A percentile compares a stretch with the other conserved stretches of the same genome.
Evolutionary conservation across 2,888 invertebrate species (phyloP).

Genomic region (Dichetophora obliterata): DNA sequence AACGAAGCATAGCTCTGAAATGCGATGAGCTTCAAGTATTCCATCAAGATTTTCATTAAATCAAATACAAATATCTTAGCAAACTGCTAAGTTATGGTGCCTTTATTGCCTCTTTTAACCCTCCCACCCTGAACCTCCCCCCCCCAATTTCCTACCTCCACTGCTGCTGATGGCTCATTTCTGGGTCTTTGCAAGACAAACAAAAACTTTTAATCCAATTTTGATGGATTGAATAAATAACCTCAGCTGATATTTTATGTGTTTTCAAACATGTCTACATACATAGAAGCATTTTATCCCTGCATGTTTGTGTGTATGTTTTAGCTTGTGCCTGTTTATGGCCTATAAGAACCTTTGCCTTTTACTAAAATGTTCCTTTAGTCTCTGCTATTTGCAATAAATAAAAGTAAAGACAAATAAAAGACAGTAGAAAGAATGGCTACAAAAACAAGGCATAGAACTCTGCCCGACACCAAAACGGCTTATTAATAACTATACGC

Average conservation of each 20-base stretch:
- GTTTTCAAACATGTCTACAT: no score
- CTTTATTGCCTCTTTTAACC: not conserved
- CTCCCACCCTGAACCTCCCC: no score
- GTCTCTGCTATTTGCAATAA: no score
- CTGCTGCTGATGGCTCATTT: not conserved
- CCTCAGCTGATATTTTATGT: not conserved
- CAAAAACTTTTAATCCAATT: conserved; percentile 34
- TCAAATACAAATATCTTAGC: conserved; percentile 15
- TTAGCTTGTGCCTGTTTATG: not conserved
- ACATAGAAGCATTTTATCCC: no score
- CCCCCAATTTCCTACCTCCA: no score
- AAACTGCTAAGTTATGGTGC: not conserved
- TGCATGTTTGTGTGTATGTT: not conserved
- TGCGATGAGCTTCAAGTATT: not conserved
- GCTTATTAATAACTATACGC: not conserved
- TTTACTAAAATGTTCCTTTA: no score
- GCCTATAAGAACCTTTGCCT: no score
- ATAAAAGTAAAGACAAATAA: no score
- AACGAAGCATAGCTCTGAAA: not conserved
- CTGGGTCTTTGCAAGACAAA: conserved; percentile 9
- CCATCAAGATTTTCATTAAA: not conserved
- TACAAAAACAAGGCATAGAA: no score
- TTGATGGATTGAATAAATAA: conserved; percentile 36
- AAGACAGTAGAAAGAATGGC: no score
- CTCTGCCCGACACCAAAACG: no score